Evolutionary conservation across 1,140 invertebrate species (phyloP), one percentile per base, ranked within the genome.

Genomic region (Drosophila kohkoa): DNA sequence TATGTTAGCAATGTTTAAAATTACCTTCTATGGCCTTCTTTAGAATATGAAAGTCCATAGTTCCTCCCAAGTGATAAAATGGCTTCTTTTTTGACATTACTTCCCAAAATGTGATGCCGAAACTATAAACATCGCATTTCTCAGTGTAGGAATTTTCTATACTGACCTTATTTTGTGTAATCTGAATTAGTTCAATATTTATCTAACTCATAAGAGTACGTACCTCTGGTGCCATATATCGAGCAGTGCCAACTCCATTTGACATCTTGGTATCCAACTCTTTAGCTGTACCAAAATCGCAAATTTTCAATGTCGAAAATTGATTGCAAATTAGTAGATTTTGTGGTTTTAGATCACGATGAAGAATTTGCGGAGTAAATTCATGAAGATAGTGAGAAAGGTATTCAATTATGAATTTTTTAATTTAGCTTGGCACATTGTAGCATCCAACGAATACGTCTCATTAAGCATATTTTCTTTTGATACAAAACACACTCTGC

Each of bases 181-280:
- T 43, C 5, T 43, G 4, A 43, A 43, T 13, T 43, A 13, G 11
- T 43, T 1, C 38, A 10, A 7, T 0, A 41, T 41, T 41, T 32
- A 5, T 32, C 30, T 32, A 32, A 6, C 30, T 25, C 3, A 25
- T 25, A 38, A 41, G 3, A 13, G 13, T 13, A n/a, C 48, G 15
- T n/a, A 64, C 62, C 49, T 64, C 62, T 52, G 62, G 62, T 13
- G 62, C 62, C 48, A 52, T 64, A 41, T 45, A 64, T 0, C 0
- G 5, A 7, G 8, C 6, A 7, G 62, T 64, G 10, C 48, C 46
- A 41, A 5, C 10, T 2, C 11, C 11, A 10, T 1, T 8, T 7
- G 60, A 41, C 10, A 52, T 20, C 8, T 4, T 41, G 1, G 46
- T n/a, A 13, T 5, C 5, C 10, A 52, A n/a, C 41, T 38, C 1